These are phyloP conservation scores for Drosophila serrata DNA, from an alignment of 1,140 invertebrate species.

Conservation along the genomic window DNA sequence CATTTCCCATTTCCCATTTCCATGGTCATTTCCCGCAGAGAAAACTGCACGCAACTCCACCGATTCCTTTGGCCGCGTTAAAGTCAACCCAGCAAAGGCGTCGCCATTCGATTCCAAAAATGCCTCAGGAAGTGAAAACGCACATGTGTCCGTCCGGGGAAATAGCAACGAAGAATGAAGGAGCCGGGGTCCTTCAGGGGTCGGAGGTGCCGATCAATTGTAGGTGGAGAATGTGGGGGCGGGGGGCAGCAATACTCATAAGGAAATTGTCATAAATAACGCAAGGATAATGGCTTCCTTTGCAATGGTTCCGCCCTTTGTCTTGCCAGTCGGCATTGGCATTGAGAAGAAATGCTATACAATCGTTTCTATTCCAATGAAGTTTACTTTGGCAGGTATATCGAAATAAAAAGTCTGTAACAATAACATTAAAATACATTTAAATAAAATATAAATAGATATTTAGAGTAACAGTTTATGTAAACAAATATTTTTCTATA, in stretches of 20 bases:
- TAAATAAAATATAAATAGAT: neutral
- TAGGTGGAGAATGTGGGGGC: too few relatives aligned
- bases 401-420: too few relatives aligned
- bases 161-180: constrained; percentile 9
- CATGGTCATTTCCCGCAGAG: constrained; percentile 47
- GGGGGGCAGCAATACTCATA: constrained; percentile 44
- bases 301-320: constrained; percentile 20
- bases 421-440: too few relatives aligned
- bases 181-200: neutral
- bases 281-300: constrained; percentile 63
- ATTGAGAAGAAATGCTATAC: constrained; percentile 4
- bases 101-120: constrained; percentile 36
- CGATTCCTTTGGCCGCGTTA: constrained; percentile 14
- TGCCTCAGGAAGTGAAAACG: constrained; percentile 38
- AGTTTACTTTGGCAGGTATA: neutral
- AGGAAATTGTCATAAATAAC: constrained; percentile 79
- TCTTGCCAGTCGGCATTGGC: constrained; percentile 7
- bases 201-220: constrained; percentile 46
- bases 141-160: constrained; percentile 34
- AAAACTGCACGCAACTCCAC: constrained; percentile 54
- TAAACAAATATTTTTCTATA: neutral
- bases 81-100: constrained; percentile 63
- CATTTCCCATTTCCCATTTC: constrained; percentile 39
- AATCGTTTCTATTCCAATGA: neutral
- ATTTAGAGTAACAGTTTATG: neutral